Base-by-base conservation (phyloP, 2,113 vertebrate genomes). In the Etia nguti region DNA sequence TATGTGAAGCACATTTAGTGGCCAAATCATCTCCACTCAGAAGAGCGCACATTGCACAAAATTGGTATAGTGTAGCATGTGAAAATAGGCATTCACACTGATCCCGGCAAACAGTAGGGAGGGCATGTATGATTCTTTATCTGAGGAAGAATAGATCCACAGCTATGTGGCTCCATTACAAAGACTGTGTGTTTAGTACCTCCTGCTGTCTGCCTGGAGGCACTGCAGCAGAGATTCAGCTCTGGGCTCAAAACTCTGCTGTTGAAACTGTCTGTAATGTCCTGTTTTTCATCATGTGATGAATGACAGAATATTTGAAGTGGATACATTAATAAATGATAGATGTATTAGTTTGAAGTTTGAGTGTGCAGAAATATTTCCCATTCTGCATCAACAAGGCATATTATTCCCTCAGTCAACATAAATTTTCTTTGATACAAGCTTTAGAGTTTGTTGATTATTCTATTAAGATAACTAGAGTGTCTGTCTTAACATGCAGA, bases 61-160 rank as follows among this genome's bases (percentile, higher is more conserved):
- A 60, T 87, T 83, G 41, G 11, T 90, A 65, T 57, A 82, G 82
- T 57, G 36, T 15, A 84, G 43, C 12, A 36, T 84, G 83, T 87
- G 84, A 89, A 41, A 26, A 75, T 46, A 24, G 79, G 22, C 65
- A 80, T 65, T 87, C 43, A 46, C 56, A 84, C 73, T 57, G 82
- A 91, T 86, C 50, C 82, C 2, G 5, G 55, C 22, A 59, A 75
- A 8, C 80, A 83, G 75, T 62, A 36, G 54, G 55, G 31, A 84
- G 80, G 82, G 80, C 48, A 70, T 36, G 22, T 54, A 2, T 4
- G 48, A 10, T 75, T 84, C 89, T 96, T 91, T 93, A 92, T 95
- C 89, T 92, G 88, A 43, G 70, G 73, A n/a, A 87, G 77, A 84
- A n/a, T 75, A 80, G 68, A 29, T 9, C 82, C 68, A 73, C 22